Evolutionary conservation across 2,113 vertebrate species (phyloP).

Genomic region (Tympanuchus pallidicinctus): DNA sequence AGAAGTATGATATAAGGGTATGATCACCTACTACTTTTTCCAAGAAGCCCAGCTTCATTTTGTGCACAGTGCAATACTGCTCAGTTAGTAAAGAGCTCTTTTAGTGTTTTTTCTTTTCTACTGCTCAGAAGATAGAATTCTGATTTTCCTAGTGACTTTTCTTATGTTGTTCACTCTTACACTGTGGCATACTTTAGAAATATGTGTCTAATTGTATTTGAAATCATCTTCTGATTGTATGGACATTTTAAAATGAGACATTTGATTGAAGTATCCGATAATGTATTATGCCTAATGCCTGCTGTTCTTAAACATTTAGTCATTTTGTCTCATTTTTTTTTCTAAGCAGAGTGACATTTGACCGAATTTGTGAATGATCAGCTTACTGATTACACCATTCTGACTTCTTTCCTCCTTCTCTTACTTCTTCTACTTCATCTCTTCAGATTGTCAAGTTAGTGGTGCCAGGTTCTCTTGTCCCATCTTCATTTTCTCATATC

Average conservation of each 20-base stretch:
- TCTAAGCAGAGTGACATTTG: neutral
- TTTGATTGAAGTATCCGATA: neutral
- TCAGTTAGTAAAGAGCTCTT: neutral
- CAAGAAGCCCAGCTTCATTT: neutral
- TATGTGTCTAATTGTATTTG: neutral
- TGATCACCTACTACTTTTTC: neutral
- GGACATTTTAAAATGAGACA: neutral
- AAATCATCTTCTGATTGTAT: neutral
- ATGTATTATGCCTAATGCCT: neutral
- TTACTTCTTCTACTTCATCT: neutral
- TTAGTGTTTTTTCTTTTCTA: neutral
- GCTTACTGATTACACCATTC: neutral
- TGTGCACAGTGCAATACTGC: rapidly evolving
- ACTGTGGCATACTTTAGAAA: neutral
- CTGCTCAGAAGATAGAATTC: neutral
- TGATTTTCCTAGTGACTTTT: neutral
- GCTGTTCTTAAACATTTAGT: neutral
- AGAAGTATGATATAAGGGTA: neutral
- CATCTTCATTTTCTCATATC: neutral
- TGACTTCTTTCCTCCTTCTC: neutral
- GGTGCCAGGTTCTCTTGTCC: neutral
- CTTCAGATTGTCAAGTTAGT: neutral
- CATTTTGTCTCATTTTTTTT: neutral
- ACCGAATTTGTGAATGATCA: neutral
- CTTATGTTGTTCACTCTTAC: neutral